phyloP scores from a whole-genome alignment of 2,888 invertebrate genomes.

The Chironomus tentans region DNA sequence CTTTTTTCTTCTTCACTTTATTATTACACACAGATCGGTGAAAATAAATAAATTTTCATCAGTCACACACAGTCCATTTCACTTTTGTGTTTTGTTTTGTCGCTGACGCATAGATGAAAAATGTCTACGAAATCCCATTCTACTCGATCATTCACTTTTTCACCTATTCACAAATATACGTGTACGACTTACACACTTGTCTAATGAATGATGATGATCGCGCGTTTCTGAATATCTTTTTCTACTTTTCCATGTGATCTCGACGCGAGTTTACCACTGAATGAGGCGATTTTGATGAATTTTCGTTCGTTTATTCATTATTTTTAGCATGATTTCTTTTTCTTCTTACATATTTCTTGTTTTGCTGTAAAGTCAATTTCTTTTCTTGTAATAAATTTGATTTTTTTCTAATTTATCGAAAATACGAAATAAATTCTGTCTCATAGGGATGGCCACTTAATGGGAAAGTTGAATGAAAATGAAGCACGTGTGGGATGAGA shows the following conservation, averaged over 20 bases:
- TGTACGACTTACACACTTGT: too few species aligned
- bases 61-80: background rate
- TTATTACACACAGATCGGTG: background rate
- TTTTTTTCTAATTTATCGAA: too few species aligned
- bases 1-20: background rate
- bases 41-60: background rate
- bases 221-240: background rate
- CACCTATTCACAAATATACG: background rate
- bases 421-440: too few species aligned
- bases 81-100: background rate
- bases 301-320: background rate
- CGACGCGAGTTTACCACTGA: constrained; percentile 1
- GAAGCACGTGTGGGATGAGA: too few species aligned
- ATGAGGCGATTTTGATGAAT: constrained; percentile 1
- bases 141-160: background rate
- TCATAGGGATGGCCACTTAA: too few species aligned
- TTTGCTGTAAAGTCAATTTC: background rate
- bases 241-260: background rate
- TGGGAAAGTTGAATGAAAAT: too few species aligned
- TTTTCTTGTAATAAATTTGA: background rate
- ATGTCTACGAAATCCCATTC: background rate
- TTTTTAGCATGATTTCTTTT: background rate
- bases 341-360: background rate
- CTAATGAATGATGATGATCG: background rate
- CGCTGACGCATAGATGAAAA: background rate